Percentiles rank a stretch among this genome's conserved stretches.
phyloP scores from a whole-genome alignment of 2,888 invertebrate species.

The Matsumyia berberina region DNA sequence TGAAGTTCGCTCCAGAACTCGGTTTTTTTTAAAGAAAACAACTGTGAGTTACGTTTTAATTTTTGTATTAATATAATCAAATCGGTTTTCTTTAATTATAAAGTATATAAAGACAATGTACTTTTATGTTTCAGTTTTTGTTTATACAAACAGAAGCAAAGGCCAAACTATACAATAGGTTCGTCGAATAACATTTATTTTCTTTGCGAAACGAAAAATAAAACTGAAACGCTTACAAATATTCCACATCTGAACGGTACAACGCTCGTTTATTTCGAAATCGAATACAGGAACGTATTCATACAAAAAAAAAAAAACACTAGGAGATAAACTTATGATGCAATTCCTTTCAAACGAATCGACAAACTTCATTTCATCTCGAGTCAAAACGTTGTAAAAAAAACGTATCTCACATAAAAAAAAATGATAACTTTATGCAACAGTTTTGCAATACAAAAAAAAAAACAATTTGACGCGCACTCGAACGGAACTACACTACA shows the following conservation, averaged over 20 bases:
- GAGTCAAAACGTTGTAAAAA: conserved; percentile 40
- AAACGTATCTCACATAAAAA: conserved; percentile 29
- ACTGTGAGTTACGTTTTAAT: conserved; percentile 34
- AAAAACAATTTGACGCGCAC: conserved; percentile 40
- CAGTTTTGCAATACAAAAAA: conserved; percentile 36
- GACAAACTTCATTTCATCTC: conserved; percentile 44
- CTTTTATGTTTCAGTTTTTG: conserved; percentile 34
- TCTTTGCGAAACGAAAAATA: conserved; percentile 43
- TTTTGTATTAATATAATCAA: conserved; percentile 60
- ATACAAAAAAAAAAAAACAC: conserved; percentile 7
- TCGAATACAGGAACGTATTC: conserved; percentile 23
- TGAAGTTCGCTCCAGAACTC: too few relatives aligned
- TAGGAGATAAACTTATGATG: conserved; percentile 19
- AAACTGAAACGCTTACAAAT: conserved; percentile 34
- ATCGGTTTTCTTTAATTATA: conserved; percentile 60
- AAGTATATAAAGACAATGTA: conserved; percentile 68
- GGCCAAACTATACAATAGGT: conserved; percentile 60
- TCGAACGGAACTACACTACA: conserved; percentile 68
- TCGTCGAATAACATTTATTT: conserved; percentile 45
- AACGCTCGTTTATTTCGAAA: conserved; percentile 38
- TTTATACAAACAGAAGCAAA: conserved; percentile 63
- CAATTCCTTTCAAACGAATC: conserved; percentile 7
- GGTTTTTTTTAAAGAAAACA: conserved; percentile 13
- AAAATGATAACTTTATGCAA: conserved; percentile 47
- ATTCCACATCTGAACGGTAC: conserved; percentile 25